Evolutionary conservation across 2,113 vertebrate genomes (phyloP), one percentile per base, ranked within the genome.

Genomic region (Cheilinus undulatus): DNA sequence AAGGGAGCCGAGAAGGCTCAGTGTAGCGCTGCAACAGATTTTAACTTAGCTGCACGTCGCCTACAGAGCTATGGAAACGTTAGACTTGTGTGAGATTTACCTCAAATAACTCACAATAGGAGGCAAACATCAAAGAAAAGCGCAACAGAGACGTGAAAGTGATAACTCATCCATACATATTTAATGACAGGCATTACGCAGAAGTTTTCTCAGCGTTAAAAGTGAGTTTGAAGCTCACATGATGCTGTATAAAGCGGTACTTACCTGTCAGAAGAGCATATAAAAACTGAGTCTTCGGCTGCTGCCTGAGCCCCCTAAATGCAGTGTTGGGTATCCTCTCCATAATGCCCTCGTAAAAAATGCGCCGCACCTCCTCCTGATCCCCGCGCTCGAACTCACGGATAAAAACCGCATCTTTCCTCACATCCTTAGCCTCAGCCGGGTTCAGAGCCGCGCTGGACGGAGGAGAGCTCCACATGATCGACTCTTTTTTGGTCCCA

Each of bases 281-380:
- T 40, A 97, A 76, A 83, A 97, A 86, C 91, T 97, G 96, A 23
- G 94, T 94, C 76, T 89, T 91, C 71, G 95, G 95, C 87, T 97
- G 97, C 85, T 97, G 94, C 67, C 92, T 91, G 80, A 99, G 90
- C 79, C 95, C 96, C 71, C 97, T 91, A 69, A 99, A 97, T 51
- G 97, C 97, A 36, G 96, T 96, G 90, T 97, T 98, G 77, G 97
- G 97, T 87, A 98, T 96, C 90, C 97, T 90, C 91, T 98, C 97
- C 94, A 97, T 94, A 86, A 99, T 99, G 53, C 97, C 97, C 80
- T 98, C 96, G 85, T 94, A 95, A 87, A 98, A 99, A 86, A 98
- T 99, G 87, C 97, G 96, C 69, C 95, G 94, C 87, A 94, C 97
- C 88, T 93, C 95, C 76, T 94, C 95, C 42, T 95, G 93, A 76